Percentiles rank a stretch among this genome's conserved stretches.
phyloP scores from a whole-genome alignment of 1,140 invertebrate genomes.

The Drosophila repletoides region DNA sequence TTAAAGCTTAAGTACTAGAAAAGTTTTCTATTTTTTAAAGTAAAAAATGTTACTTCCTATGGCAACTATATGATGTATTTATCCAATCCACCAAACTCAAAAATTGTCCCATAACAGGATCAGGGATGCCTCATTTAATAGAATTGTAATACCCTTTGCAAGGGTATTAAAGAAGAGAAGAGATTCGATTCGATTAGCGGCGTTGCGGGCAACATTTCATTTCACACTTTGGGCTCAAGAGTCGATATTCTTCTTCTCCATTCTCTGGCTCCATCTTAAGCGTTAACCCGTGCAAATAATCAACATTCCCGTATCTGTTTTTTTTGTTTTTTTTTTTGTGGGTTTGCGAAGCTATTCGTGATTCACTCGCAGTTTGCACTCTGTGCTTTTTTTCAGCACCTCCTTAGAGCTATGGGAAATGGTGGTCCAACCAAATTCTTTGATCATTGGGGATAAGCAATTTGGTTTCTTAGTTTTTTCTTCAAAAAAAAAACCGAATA shows the following conservation, averaged over 20 bases:
- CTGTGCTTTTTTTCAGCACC: slow-evolving; percentile 61
- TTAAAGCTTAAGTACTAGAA: too few relatives aligned
- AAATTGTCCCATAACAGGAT: too few relatives aligned
- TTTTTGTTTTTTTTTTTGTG: too few relatives aligned
- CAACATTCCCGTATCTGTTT: slow-evolving; percentile 80
- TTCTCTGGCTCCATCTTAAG: slow-evolving; percentile 20
- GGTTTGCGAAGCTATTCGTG: slow-evolving; percentile 72
- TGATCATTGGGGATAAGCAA: slow-evolving; percentile 57
- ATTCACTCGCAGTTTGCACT: slow-evolving; percentile 65
- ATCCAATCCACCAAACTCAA: too few relatives aligned
- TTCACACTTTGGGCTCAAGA: slow-evolving; percentile 57
- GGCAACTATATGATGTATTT: too few relatives aligned
- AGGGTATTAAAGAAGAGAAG: too few relatives aligned
- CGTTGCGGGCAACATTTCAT: slow-evolving; percentile 57
- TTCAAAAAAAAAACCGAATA: too few relatives aligned
- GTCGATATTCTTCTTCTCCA: not conserved
- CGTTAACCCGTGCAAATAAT: slow-evolving; percentile 72
- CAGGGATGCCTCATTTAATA: too few relatives aligned
- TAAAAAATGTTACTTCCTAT: too few relatives aligned
- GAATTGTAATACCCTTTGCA: too few relatives aligned
- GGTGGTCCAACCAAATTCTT: slow-evolving; percentile 50
- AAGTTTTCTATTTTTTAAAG: too few relatives aligned
- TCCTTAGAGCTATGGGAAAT: slow-evolving; percentile 67
- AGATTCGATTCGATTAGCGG: slow-evolving; percentile 23
- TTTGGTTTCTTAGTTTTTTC: slow-evolving; percentile 24